Percentiles rank a stretch among this genome's conserved stretches.
These are phyloP conservation scores for Phodopus roborovskii DNA, from an alignment of 2,113 vertebrate genomes.

Conservation along the genomic window DNA sequence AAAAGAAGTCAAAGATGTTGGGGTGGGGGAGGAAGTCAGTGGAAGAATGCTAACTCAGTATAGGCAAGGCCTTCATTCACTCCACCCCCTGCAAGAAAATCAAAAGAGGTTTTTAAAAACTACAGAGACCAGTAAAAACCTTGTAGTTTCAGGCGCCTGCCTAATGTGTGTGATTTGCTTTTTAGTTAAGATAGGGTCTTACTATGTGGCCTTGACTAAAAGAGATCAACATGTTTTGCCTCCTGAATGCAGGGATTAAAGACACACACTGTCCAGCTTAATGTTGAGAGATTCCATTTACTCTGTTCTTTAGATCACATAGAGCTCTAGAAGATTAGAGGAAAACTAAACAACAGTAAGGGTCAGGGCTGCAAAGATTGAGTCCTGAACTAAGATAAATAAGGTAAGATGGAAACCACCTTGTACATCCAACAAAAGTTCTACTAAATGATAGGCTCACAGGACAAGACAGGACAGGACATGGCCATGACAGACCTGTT, in stretches of 20 bases:
- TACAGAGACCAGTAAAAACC: neutral
- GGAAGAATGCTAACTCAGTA: neutral
- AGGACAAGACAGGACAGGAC: neutral
- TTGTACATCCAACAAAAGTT: neutral
- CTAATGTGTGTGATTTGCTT: neutral
- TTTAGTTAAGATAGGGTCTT: neutral
- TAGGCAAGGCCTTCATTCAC: too few species aligned
- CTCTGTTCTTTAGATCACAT: neutral
- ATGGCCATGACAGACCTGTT: neutral
- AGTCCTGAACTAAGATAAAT: neutral
- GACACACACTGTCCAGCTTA: neutral
- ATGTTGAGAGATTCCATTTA: neutral
- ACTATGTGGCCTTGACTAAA: neutral
- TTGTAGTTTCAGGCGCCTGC: neutral
- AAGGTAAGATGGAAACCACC: neutral
- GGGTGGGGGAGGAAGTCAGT: neutral
- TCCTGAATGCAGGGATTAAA: neutral
- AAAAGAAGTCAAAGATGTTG: neutral
- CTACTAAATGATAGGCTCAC: rapidly evolving
- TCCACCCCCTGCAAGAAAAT: neutral
- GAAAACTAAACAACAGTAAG: neutral
- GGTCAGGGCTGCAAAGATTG: neutral
- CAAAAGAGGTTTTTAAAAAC: neutral
- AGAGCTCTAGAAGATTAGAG: neutral
- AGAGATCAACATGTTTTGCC: neutral